A percentile compares a stretch with the other conserved stretches of the same genome.
Evolutionary conservation across 64 coral and sea anemone species (phyloP).

Genomic region (Montipora capricornis): DNA sequence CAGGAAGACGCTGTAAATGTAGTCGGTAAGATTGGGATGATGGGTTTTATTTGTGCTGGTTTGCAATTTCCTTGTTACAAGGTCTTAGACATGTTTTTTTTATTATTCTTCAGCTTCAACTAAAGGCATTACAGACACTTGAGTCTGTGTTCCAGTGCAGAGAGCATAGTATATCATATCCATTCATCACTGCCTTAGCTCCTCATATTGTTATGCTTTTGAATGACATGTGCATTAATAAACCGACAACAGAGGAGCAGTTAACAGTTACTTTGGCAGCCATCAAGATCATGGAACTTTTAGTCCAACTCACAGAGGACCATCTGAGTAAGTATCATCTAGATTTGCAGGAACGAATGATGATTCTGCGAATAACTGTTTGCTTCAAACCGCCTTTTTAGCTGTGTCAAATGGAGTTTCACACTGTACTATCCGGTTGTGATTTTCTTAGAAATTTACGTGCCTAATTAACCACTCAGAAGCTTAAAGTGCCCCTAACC

Average conservation of each 20-base stretch:
- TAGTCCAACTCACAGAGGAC: conserved; percentile 86
- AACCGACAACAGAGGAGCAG: conserved; percentile 82
- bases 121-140: conserved; percentile 92
- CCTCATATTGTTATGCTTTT: conserved; percentile 94
- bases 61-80: neutral
- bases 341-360: neutral
- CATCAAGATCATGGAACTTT: conserved; percentile 83
- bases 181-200: conserved; percentile 87
- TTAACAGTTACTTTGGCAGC: conserved; percentile 75
- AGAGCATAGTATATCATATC: conserved; percentile 67
- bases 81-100: neutral
- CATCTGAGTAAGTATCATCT: conserved; percentile 80
- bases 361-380: too few relatives aligned
- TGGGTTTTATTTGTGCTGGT: neutral
- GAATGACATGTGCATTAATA: conserved; percentile 82
- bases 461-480: too few relatives aligned
- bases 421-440: neutral
- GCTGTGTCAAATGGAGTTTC: too few relatives aligned
- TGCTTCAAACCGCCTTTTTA: too few relatives aligned
- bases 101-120: conserved; percentile 76
- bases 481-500: too few relatives aligned
- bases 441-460: neutral
- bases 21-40: too few relatives aligned
- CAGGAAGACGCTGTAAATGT: too few relatives aligned
- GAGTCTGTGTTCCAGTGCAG: conserved; percentile 89